Evolutionary conservation across 1,140 invertebrate species (phyloP).

Genomic region (Scylla paramamosain): DNA sequence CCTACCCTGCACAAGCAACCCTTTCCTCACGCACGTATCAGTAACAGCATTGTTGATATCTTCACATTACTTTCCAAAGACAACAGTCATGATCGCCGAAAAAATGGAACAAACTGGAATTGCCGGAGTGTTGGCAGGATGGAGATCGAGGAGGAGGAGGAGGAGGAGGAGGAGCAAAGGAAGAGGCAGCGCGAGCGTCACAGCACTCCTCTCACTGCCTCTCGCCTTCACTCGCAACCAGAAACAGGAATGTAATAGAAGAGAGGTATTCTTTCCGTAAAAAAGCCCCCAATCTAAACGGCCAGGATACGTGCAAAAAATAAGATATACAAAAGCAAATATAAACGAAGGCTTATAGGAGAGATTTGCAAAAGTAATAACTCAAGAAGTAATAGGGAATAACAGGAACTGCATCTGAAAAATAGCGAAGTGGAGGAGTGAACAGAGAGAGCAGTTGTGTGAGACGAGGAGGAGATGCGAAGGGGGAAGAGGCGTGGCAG

Average conservation of each 20-base stretch:
- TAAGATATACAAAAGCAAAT: background rate
- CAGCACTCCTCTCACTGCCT: background rate
- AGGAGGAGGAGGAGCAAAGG: background rate
- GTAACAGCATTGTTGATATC: background rate
- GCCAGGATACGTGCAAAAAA: background rate
- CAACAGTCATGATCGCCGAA: background rate
- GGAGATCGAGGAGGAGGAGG: background rate
- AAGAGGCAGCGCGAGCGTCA: background rate
- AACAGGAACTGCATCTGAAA: background rate
- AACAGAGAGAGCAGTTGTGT: conserved; percentile 21
- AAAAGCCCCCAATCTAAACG: background rate
- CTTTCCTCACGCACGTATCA: background rate
- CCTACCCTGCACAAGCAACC: background rate
- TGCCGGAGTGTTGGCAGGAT: background rate
- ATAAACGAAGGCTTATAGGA: background rate
- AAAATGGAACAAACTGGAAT: conserved; percentile 1
- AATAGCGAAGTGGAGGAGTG: background rate
- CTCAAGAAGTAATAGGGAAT: conserved; percentile 14
- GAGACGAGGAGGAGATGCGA: background rate
- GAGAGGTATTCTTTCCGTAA: background rate
- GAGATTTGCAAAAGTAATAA: conserved; percentile 8
- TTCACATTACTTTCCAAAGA: background rate
- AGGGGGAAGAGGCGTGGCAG: conserved; percentile 2
- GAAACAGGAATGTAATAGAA: background rate
- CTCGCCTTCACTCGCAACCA: background rate